Conservation (phyloP, 2,797 vertebrate species). For the Acanthornis magna region DNA sequence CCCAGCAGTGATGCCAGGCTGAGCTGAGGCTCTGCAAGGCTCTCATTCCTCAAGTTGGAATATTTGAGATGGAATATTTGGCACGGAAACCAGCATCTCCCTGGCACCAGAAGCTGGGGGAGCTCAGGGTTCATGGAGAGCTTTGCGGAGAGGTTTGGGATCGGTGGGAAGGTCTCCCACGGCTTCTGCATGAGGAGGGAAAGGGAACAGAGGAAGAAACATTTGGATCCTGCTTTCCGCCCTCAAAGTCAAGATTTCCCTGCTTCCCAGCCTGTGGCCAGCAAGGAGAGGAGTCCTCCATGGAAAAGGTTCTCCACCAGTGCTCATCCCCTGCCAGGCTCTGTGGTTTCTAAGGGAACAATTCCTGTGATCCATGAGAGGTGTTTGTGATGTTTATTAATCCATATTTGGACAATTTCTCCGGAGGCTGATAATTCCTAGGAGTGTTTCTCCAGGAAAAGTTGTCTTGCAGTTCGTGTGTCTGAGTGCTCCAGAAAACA, state of each 20-base stretch:
- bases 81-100: not conserved
- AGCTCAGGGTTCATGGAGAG: not conserved
- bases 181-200: not conserved
- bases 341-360: not conserved
- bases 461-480: too few species aligned
- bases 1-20: not conserved
- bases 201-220: not conserved
- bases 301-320: not conserved
- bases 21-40: not conserved
- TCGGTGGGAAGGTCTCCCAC: not conserved
- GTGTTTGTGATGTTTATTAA: not conserved
- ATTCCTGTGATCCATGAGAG: not conserved
- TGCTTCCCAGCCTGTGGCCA: not conserved
- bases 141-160: fast-evolving
- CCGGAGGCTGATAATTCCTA: fast-evolving
- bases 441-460: not conserved
- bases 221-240: not conserved
- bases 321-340: not conserved
- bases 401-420: not conserved
- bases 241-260: not conserved
- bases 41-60: not conserved
- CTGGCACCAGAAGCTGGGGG: not conserved
- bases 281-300: not conserved
- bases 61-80: not conserved
- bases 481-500: not conserved